Conservation (phyloP, 2,113 vertebrate species). For the Xyrauchen texanus region DNA sequence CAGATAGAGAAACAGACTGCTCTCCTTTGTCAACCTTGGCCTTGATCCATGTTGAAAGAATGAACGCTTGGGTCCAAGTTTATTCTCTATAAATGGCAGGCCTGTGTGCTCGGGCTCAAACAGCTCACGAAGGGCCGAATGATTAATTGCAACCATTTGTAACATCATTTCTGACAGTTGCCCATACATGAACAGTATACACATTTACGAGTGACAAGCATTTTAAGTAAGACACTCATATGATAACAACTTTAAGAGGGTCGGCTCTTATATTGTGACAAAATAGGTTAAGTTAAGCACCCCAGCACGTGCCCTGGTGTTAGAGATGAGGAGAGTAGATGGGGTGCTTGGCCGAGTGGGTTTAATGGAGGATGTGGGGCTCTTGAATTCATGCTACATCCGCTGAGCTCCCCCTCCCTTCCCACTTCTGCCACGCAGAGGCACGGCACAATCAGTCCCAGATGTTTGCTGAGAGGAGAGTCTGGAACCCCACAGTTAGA, state of each 20-base stretch:
- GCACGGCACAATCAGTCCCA: slow-evolving; percentile 53
- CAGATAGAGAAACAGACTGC: not conserved
- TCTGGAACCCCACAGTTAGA: slow-evolving; percentile 4
- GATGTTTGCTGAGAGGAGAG: slow-evolving; percentile 42
- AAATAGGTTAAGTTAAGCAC: not conserved
- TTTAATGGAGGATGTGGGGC: slow-evolving; percentile 18
- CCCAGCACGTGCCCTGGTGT: not conserved
- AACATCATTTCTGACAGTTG: not conserved
- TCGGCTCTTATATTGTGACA: no score
- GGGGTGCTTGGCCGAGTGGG: not conserved
- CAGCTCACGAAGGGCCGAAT: slow-evolving; percentile 14
- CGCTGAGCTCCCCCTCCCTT: slow-evolving; percentile 30
- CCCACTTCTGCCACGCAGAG: slow-evolving; percentile 48
- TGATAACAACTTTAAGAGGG: not conserved
- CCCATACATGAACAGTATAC: no score
- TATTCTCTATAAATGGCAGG: slow-evolving; percentile 34
- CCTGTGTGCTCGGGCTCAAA: slow-evolving; percentile 18
- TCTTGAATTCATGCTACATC: slow-evolving; percentile 46
- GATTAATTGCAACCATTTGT: slow-evolving; percentile 8
- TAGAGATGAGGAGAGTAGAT: not conserved
- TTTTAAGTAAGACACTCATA: not conserved
- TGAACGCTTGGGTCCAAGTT: slow-evolving; percentile 45
- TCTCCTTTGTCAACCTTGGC: slow-evolving; percentile 6
- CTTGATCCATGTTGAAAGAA: slow-evolving; percentile 35
- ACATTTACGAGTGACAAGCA: no score